Evolutionary conservation across 2,797 vertebrate genomes (phyloP).

Genomic region (Pogoniulus pusillus): DNA sequence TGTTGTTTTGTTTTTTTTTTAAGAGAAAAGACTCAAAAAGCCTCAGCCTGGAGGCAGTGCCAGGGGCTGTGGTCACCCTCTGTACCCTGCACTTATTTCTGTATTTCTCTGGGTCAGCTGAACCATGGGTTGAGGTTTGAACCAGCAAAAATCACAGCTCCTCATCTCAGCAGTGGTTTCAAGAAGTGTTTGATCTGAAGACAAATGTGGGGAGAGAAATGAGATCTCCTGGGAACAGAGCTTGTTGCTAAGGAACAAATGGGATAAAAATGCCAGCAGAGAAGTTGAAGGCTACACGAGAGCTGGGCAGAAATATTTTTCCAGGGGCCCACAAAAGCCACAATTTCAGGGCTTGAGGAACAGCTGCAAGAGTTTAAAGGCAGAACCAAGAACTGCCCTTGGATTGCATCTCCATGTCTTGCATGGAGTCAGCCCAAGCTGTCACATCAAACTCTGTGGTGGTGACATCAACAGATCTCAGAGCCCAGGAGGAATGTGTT

Average conservation of each 20-base stretch:
- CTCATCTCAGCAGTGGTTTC: not conserved
- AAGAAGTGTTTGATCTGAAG: not conserved
- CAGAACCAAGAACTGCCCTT: fast-evolving
- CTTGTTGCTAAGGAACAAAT: constrained; percentile 43
- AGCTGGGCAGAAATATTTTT: not conserved
- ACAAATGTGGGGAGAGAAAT: not conserved
- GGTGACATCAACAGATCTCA: fast-evolving
- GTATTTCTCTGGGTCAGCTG: not conserved
- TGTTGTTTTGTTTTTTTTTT: too few relatives aligned
- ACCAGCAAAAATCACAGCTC: not conserved
- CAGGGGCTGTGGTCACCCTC: not conserved
- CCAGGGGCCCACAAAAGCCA: constrained; percentile 26
- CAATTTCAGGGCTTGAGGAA: not conserved
- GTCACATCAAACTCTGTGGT: not conserved
- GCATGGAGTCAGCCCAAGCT: not conserved
- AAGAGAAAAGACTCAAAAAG: not conserved
- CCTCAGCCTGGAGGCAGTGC: not conserved
- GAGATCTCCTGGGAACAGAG: constrained; percentile 5
- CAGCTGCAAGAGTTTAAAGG: not conserved
- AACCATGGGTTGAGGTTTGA: not conserved
- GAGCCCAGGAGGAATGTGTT: not conserved
- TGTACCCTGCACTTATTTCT: not conserved
- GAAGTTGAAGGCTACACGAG: not conserved
- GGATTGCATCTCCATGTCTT: not conserved
- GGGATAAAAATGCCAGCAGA: not conserved